Evolutionary conservation across 2,113 vertebrate genomes (phyloP).

Genomic region (Hiodon alosoides): DNA sequence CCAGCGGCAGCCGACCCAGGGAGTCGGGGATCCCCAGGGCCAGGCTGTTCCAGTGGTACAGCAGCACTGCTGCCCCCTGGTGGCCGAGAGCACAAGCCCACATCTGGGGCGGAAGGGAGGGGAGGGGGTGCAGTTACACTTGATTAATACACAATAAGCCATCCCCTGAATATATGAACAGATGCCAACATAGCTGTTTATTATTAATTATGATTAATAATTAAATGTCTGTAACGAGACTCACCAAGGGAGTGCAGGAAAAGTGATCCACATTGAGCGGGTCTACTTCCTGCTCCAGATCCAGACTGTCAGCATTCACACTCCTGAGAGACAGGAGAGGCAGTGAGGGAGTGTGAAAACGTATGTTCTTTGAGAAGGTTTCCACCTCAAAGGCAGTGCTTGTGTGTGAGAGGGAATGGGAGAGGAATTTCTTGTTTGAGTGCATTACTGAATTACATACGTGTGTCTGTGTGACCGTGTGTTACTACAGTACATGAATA

Average conservation of each 20-base stretch:
- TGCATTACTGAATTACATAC: neutral
- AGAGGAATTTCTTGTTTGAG: neutral
- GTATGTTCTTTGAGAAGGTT: neutral
- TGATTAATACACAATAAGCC: too few relatives aligned
- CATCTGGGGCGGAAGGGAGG: constrained; percentile 57
- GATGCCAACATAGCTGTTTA: too few relatives aligned
- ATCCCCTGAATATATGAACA: too few relatives aligned
- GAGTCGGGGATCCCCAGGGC: constrained; percentile 80
- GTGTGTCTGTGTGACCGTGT: neutral
- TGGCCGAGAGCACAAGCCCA: constrained; percentile 88
- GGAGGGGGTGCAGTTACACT: neutral
- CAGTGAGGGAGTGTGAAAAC: neutral
- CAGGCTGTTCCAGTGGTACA: constrained; percentile 73
- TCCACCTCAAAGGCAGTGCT: neutral
- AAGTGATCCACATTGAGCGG: constrained; percentile 91
- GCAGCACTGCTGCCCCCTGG: constrained; percentile 70
- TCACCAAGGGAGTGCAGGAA: constrained; percentile 86
- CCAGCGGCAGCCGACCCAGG: constrained; percentile 75
- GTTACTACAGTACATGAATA: neutral
- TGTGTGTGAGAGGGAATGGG: constrained; percentile 3
- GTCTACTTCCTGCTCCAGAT: constrained; percentile 85
- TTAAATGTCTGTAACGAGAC: neutral
- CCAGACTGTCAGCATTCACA: constrained; percentile 68
- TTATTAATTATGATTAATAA: too few relatives aligned
- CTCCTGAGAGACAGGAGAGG: constrained; percentile 50